Evolutionary conservation across 2,888 invertebrate species (phyloP).

Genomic region (Sicus ferrugineus): DNA sequence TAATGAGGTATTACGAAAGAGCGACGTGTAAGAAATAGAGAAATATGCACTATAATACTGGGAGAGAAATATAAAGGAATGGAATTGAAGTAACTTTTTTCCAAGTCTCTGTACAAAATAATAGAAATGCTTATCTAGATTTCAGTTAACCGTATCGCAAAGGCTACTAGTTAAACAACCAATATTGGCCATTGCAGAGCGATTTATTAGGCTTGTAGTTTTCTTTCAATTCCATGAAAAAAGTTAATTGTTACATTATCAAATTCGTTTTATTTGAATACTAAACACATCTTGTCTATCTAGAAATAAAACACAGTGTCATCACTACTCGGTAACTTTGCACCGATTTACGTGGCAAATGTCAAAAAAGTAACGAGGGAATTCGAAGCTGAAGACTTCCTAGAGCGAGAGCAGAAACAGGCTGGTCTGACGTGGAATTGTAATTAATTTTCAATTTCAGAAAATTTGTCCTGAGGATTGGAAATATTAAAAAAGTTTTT

Average conservation of each 20-base stretch:
- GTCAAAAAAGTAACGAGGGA: constrained; percentile 51
- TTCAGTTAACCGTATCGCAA: not conserved
- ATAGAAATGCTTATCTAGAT: no score
- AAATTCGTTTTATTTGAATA: not conserved
- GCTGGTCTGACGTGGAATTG: constrained; percentile 60
- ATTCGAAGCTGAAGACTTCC: not conserved
- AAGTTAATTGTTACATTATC: not conserved
- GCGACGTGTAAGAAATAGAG: no score
- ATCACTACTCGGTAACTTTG: constrained; percentile 7
- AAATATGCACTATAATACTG: no score
- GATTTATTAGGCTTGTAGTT: not conserved
- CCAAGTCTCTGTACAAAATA: no score
- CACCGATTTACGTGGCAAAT: constrained; percentile 55
- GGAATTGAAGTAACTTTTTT: no score
- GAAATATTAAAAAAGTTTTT: constrained; percentile 30
- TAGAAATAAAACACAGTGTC: not conserved
- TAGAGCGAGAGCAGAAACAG: constrained; percentile 38
- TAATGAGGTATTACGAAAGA: no score
- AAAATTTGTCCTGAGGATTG: constrained; percentile 32
- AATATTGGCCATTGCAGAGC: not conserved
- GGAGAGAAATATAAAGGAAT: no score
- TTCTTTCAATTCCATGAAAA: not conserved
- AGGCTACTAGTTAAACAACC: not conserved
- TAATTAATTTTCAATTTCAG: constrained; percentile 43
- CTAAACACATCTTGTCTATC: not conserved